phyloP scores from a whole-genome alignment of 2,797 vertebrate genomes.

The Centroberyx gerrardi region DNA sequence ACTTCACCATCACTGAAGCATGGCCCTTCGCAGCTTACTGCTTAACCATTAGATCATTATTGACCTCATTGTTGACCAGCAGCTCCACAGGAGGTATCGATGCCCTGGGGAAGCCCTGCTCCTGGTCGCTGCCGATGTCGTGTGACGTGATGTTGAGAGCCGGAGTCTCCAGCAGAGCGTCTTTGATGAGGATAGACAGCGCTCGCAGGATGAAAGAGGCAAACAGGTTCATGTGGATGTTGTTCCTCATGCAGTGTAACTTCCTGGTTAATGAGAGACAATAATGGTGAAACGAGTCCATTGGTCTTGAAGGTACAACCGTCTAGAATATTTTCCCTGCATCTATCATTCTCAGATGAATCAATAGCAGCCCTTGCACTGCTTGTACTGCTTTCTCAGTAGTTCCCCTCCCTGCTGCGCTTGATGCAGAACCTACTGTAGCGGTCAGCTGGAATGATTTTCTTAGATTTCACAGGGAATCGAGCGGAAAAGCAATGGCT shows the following conservation, averaged over 20 bases:
- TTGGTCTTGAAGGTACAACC: not conserved
- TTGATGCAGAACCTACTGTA: not conserved
- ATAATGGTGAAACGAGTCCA: not conserved
- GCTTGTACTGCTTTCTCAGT: not conserved
- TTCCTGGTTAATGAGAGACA: constrained; percentile 78
- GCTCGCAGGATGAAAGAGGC: constrained; percentile 92
- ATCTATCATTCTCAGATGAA: not conserved
- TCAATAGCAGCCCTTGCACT: not conserved
- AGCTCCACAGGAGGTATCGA: constrained; percentile 76
- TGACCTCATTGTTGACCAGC: constrained; percentile 83
- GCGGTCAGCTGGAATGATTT: not conserved
- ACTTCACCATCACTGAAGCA: too few relatives aligned
- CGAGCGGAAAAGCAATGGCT: not conserved
- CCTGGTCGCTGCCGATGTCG: constrained; percentile 77
- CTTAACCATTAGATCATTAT: constrained; percentile 18
- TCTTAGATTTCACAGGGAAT: too few relatives aligned
- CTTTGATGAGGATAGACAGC: constrained; percentile 90
- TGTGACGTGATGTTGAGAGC: constrained; percentile 68
- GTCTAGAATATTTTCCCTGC: not conserved
- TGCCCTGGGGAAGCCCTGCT: constrained; percentile 67
- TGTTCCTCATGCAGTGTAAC: constrained; percentile 93
- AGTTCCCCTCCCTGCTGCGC: not conserved
- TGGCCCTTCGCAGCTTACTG: not conserved
- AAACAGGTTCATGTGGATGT: constrained; percentile 96
- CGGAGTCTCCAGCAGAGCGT: constrained; percentile 86